These are phyloP conservation scores for Sesamia inferens DNA, from an alignment of 2,888 invertebrate genomes.

Conservation along the genomic window DNA sequence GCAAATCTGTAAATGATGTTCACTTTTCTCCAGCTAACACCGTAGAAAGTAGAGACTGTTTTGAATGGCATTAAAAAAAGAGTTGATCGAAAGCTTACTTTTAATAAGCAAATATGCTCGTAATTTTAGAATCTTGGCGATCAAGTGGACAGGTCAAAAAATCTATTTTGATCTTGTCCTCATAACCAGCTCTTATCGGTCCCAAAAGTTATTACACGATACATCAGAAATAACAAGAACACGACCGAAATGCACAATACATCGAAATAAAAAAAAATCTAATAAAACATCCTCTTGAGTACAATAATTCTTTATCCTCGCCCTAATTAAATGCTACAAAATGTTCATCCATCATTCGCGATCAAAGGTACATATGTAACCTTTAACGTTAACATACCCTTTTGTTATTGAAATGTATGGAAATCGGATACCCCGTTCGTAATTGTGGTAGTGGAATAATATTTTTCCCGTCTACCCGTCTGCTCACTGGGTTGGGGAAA, in stretches of 20 bases:
- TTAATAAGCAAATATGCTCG: neutral
- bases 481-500: slow-evolving; percentile 34
- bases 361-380: slow-evolving; percentile 54
- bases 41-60: neutral
- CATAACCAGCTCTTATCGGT: neutral
- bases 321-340: slow-evolving; percentile 57
- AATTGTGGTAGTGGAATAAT: slow-evolving; percentile 56
- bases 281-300: slow-evolving; percentile 31
- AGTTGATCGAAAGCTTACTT: neutral
- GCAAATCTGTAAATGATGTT: neutral
- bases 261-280: slow-evolving; percentile 43
- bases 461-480: slow-evolving; percentile 38
- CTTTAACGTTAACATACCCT: slow-evolving; percentile 49
- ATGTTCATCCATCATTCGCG: slow-evolving; percentile 50
- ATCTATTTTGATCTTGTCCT: neutral
- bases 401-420: slow-evolving; percentile 65
- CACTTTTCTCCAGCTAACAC: too few relatives aligned
- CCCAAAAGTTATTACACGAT: neutral
- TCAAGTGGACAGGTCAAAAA: too few relatives aligned
- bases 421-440: slow-evolving; percentile 50
- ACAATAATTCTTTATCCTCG: slow-evolving; percentile 46
- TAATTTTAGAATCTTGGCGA: too few relatives aligned
- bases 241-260: neutral
- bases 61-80: neutral
- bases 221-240: slow-evolving; percentile 16